A percentile compares a stretch with the other conserved stretches of the same genome.
phyloP scores from a whole-genome alignment of 2,797 vertebrate genomes.

The Pipistrellus kuhlii region DNA sequence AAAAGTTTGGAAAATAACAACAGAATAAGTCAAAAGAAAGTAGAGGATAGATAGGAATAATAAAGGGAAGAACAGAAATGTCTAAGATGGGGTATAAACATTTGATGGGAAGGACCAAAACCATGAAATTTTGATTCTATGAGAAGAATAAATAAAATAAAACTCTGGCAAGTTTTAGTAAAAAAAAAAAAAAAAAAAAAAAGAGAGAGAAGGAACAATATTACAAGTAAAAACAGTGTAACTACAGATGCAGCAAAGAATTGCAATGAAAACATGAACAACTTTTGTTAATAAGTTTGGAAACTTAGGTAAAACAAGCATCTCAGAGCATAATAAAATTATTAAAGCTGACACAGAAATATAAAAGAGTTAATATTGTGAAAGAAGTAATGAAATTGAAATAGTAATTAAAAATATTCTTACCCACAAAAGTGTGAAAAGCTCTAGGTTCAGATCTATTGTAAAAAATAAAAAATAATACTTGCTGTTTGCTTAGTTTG shows the following conservation, averaged over 20 bases:
- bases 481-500: neutral
- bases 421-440: neutral
- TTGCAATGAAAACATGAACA: neutral
- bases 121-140: neutral
- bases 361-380: neutral
- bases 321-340: neutral
- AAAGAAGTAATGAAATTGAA: slow-evolving; percentile 18
- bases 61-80: neutral
- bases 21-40: neutral
- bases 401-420: neutral
- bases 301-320: neutral
- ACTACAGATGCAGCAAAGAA: neutral
- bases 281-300: neutral
- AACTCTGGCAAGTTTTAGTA: neutral
- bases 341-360: neutral
- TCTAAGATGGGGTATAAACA: neutral
- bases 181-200: neutral
- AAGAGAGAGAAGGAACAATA: neutral
- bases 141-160: neutral
- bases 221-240: neutral
- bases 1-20: neutral
- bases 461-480: neutral
- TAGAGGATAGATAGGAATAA: neutral
- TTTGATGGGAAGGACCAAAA: neutral
- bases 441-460: neutral